Evolutionary conservation across 2,113 vertebrate species (phyloP), one percentile per base, ranked within the genome.

Genomic region (Fulmarus glacialis): DNA sequence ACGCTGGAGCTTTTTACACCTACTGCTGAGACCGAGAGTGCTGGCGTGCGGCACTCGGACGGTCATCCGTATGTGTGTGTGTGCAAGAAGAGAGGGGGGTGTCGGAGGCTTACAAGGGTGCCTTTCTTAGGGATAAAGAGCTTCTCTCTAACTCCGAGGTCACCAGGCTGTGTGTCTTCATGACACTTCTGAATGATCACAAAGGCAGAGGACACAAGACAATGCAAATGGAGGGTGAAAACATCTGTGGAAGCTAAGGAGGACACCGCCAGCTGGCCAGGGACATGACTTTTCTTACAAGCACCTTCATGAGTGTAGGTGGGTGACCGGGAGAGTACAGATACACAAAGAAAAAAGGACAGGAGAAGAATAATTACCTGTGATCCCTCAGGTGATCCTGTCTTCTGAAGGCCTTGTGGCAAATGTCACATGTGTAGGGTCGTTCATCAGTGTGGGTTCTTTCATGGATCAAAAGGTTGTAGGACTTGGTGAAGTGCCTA

Each of bases 401-500:
- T 97, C 99, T 99, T 98, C 99, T 98, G 98, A 99, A 99, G 42
- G 99, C 99, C 98, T 99, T 99, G 97, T 99, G 99, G 97, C 99
- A 99, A 98, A 99, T 99, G 81, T 99, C 99, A 66, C 99, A 99
- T 4, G 99, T 99, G 96, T 99, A 99, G 1, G 99, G 99, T 83
- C 99, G 97, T 97, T 99, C 99, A 1, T 99, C 99, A 0, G 99
- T 99, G 97, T 99, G 99, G 12, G 99, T 99, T 96, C 99, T 98
- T 98, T 99, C 99, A 0, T 99, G 99, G 94, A 99, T 99, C 94
- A 99, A 98, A 88, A 99, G 99, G 97, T 99, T 99, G 97, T 99
- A 99, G 63, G 99, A 99, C 97, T 99, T 99, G 56, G 99, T 99
- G 97, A 99, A 99, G 97, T 99, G 99, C 30, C 99, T 99, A 80